A percentile compares a stretch with the other conserved stretches of the same genome.
These are phyloP conservation scores for Drosophila saltans DNA, from an alignment of 1,140 invertebrate species.

Conservation along the genomic window DNA sequence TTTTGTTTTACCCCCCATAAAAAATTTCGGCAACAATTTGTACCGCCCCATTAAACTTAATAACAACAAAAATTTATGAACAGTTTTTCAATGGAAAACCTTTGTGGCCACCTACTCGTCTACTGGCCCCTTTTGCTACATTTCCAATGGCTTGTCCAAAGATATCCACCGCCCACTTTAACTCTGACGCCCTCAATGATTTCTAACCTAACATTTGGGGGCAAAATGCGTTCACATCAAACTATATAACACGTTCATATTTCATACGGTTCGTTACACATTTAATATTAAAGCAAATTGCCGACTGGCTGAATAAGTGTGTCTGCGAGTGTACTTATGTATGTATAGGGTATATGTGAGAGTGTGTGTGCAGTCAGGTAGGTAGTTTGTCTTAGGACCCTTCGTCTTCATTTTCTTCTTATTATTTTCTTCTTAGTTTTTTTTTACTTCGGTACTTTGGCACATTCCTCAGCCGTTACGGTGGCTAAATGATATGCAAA, in stretches of 20 bases:
- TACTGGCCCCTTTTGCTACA: constrained; percentile 2
- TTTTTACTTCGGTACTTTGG: constrained; percentile 16
- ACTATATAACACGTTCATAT: constrained; percentile 77
- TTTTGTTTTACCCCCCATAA: no score
- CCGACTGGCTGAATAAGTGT: constrained; percentile 43
- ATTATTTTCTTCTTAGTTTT: constrained; percentile 18
- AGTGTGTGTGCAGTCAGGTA: constrained; percentile 44
- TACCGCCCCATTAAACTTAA: no score
- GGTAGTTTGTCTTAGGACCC: constrained; percentile 62
- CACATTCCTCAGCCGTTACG: constrained; percentile 59
- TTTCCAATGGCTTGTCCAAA: constrained; percentile 56
- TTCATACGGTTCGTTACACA: constrained; percentile 78
- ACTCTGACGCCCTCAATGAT: constrained; percentile 40
- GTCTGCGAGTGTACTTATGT: constrained; percentile 14
- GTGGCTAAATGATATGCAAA: constrained; percentile 76
- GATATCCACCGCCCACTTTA: constrained; percentile 22
- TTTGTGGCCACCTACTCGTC: constrained; percentile 22
- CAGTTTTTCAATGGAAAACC: constrained; percentile 42
- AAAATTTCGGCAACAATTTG: no score
- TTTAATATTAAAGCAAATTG: constrained; percentile 82
- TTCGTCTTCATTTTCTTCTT: constrained; percentile 35
- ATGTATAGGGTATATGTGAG: constrained; percentile 1
- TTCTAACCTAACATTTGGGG: constrained; percentile 44
- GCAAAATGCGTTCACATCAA: constrained; percentile 73
- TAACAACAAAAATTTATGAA: background rate